Percentiles rank a stretch among this genome's conserved stretches.
phyloP scores from a whole-genome alignment of 2,888 invertebrate genomes.

The Rhagonycha fulva region DNA sequence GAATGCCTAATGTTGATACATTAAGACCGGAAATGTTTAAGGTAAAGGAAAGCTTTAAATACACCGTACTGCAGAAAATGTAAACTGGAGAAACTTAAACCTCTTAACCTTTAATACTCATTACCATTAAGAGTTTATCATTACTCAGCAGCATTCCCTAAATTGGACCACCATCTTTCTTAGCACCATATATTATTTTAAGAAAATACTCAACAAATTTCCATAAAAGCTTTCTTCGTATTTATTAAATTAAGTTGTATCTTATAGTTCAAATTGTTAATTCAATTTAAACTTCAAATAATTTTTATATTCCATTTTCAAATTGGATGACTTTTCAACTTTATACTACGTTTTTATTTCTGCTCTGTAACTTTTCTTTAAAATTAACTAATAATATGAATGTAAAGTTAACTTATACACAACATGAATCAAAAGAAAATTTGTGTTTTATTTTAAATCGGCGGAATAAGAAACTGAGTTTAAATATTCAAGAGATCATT shows the following conservation, averaged over 20 bases:
- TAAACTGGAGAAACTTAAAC: constrained; percentile 22
- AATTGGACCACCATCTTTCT: constrained; percentile 5
- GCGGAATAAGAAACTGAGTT: background rate
- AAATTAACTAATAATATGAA: background rate
- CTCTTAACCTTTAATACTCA: constrained; percentile 23
- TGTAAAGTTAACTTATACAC: too few species aligned
- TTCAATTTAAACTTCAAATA: background rate
- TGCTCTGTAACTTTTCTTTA: background rate
- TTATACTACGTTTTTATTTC: background rate
- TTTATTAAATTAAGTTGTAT: too few species aligned
- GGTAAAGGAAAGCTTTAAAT: background rate
- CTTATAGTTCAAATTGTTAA: background rate
- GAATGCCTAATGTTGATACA: constrained; percentile 22
- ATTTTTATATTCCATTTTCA: background rate
- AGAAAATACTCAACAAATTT: background rate
- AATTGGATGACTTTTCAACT: background rate
- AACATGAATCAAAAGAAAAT: too few species aligned
- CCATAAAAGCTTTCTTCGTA: background rate
- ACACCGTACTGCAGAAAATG: constrained; percentile 6
- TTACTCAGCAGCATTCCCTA: constrained; percentile 9
- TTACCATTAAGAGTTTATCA: constrained; percentile 20
- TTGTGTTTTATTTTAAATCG: background rate
- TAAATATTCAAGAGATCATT: background rate
- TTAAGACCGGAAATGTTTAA: constrained; percentile 21
- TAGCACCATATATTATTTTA: background rate